Evolutionary conservation across 2,113 vertebrate species (phyloP).

Genomic region (Ibidorhyncha struthersii): DNA sequence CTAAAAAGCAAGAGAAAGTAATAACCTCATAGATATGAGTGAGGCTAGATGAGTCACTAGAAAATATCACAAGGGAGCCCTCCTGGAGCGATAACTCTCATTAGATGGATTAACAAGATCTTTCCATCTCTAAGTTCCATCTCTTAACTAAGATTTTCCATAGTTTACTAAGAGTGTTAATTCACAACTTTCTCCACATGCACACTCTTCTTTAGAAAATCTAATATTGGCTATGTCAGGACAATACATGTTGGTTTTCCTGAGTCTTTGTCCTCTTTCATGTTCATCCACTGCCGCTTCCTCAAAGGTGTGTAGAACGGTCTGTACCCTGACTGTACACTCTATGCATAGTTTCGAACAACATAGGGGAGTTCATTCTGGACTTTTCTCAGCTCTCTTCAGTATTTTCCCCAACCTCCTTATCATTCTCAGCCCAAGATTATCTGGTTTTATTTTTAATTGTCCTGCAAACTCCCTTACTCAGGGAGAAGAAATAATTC

Average conservation of each 20-base stretch:
- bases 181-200: not conserved
- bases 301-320: not conserved
- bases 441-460: conserved; percentile 7
- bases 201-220: not conserved
- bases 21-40: not conserved
- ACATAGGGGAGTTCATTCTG: not conserved
- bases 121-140: not conserved
- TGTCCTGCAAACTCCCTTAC: not conserved
- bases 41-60: not conserved
- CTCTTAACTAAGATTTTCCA: not conserved
- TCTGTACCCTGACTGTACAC: not conserved
- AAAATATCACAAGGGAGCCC: not conserved
- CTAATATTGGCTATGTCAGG: not conserved
- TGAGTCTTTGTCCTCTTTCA: not conserved
- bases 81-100: not conserved
- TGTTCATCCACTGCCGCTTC: not conserved
- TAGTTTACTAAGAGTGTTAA: not conserved
- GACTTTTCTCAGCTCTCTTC: not conserved
- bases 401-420: not conserved
- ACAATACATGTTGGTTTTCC: not conserved
- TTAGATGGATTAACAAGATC: not conserved
- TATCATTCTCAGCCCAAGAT: not conserved
- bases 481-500: not conserved
- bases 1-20: not conserved
- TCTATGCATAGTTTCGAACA: not conserved